Evolutionary conservation across 2,888 invertebrate species (phyloP).

Genomic region (Lepidonotus clava): DNA sequence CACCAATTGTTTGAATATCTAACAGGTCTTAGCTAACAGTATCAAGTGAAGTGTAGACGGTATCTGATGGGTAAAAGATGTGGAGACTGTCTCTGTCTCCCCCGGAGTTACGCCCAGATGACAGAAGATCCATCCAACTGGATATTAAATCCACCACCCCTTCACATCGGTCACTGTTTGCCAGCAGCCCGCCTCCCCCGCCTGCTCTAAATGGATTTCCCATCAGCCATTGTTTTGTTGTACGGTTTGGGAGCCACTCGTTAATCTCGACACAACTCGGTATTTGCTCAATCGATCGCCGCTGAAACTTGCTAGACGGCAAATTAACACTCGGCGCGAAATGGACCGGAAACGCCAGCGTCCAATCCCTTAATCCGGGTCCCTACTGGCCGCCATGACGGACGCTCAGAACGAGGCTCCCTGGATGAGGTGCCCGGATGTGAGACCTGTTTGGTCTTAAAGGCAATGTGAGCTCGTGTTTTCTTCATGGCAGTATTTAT

Average conservation of each 20-base stretch:
- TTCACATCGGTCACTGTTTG: background rate
- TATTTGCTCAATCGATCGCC: constrained; percentile 1
- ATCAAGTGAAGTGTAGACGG: too few relatives aligned
- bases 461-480: too few relatives aligned
- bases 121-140: too few relatives aligned
- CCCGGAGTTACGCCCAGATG: too few relatives aligned
- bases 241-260: background rate
- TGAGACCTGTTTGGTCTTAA: too few relatives aligned
- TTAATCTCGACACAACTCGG: background rate
- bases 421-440: background rate
- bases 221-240: background rate
- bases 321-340: background rate
- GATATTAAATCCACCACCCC: too few relatives aligned
- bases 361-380: constrained; percentile 5
- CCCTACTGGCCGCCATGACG: background rate
- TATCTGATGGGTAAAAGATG: too few relatives aligned
- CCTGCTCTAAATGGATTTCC: background rate
- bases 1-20: too few relatives aligned
- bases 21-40: too few relatives aligned
- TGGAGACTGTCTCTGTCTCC: too few relatives aligned
- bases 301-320: background rate
- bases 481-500: too few relatives aligned
- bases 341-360: background rate
- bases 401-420: background rate
- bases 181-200: background rate